Conservation (phyloP, 2,797 vertebrate species). For the Eulemur albifrons region DNA sequence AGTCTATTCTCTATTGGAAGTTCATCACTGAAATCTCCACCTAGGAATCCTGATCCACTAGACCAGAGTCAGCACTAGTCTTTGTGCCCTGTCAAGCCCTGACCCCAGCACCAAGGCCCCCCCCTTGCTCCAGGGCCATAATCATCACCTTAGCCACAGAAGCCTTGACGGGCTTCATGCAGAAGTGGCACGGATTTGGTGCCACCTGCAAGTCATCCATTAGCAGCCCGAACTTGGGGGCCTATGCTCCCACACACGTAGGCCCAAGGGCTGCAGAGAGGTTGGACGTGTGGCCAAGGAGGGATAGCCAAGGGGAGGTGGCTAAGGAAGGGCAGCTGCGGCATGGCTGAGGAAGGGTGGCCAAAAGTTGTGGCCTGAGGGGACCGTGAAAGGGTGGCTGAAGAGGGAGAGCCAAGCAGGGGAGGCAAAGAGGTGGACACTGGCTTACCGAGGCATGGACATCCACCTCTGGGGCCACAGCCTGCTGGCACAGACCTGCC, state of each 20-base stretch:
- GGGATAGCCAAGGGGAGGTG: not conserved
- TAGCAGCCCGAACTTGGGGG: not conserved
- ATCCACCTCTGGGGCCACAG: no score
- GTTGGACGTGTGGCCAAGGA: no score
- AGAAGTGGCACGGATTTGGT: not conserved
- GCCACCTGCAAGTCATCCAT: not conserved
- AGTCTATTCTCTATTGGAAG: not conserved
- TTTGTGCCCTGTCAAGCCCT: not conserved
- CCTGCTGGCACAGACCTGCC: not conserved
- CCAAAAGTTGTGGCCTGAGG: not conserved
- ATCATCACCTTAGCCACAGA: not conserved
- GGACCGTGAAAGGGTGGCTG: not conserved
- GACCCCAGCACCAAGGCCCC: not conserved
- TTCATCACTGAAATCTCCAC: not conserved
- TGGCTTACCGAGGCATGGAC: not conserved
- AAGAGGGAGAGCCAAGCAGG: not conserved
- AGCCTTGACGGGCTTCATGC: not conserved
- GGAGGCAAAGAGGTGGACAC: not conserved
- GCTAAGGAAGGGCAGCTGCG: not conserved
- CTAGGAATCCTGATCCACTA: not conserved
- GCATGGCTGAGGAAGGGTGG: not conserved
- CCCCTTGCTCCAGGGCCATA: not conserved
- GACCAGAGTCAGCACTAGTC: not conserved
- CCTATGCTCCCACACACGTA: not conserved
- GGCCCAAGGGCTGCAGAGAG: not conserved